phyloP scores from a whole-genome alignment of 1,140 invertebrate species.

The Drosophila oshimai region DNA sequence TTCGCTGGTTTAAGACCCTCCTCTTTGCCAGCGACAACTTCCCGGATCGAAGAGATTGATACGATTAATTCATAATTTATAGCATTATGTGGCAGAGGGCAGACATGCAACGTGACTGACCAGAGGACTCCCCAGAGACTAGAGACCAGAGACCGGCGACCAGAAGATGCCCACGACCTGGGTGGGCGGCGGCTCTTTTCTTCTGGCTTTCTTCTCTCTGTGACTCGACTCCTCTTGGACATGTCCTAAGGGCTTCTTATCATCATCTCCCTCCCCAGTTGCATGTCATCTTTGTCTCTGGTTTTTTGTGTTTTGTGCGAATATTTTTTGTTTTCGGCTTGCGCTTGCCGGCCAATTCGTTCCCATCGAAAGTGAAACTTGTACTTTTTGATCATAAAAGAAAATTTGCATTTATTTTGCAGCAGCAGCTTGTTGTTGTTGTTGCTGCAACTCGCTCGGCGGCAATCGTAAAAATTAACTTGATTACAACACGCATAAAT shows the following conservation, averaged over 20 bases:
- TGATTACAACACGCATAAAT: constrained; percentile 78
- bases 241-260: constrained; percentile 55
- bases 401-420: constrained; percentile 75
- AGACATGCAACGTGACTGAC: background rate
- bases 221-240: constrained; percentile 8
- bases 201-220: constrained; percentile 13
- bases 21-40: background rate
- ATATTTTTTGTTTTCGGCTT: constrained; percentile 6
- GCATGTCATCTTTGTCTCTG: constrained; percentile 25
- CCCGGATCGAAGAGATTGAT: constrained; percentile 8
- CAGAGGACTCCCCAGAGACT: background rate
- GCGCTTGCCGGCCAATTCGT: constrained; percentile 13
- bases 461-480: constrained; percentile 78
- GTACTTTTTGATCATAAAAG: constrained; percentile 44
- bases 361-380: constrained; percentile 71
- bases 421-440: constrained; percentile 21
- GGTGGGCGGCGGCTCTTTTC: constrained; percentile 35
- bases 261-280: constrained; percentile 15
- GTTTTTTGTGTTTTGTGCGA: constrained; percentile 6
- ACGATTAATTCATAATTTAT: constrained; percentile 29
- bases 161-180: constrained; percentile 17
- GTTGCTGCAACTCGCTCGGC: constrained; percentile 28
- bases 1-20: background rate
- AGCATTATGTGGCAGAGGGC: constrained; percentile 1
- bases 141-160: background rate